phyloP scores from a whole-genome alignment of 2,113 vertebrate species.

The Oreochromis spilurus region DNA sequence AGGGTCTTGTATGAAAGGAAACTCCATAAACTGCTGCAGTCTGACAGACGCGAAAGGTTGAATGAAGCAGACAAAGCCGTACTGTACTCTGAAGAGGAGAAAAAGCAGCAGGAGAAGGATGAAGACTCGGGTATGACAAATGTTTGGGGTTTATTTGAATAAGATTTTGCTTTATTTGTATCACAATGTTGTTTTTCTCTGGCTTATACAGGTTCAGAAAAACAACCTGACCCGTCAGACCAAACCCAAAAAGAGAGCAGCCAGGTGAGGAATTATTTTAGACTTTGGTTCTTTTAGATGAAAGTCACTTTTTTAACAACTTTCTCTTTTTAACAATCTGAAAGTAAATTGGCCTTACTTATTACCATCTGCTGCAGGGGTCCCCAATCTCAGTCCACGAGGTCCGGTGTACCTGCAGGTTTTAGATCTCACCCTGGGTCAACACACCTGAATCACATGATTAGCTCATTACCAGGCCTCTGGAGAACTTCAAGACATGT shows the following conservation, averaged over 20 bases:
- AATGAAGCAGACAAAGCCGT: constrained; percentile 33
- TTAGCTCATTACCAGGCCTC: no score
- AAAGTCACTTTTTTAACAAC: not conserved
- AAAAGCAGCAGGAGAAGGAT: not conserved
- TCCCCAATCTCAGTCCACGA: no score
- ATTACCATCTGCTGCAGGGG: not conserved
- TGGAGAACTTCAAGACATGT: no score
- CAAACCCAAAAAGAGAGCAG: not conserved
- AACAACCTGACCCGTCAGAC: not conserved
- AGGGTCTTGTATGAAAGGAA: constrained; percentile 79
- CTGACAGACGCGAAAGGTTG: not conserved
- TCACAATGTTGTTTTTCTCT: not conserved
- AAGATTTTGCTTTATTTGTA: not conserved
- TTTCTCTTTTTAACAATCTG: not conserved
- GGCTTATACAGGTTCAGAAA: constrained; percentile 27
- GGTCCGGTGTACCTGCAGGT: no score
- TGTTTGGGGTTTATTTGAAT: not conserved
- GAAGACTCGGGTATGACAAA: constrained; percentile 25
- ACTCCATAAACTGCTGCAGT: constrained; percentile 66
- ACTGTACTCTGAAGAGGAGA: constrained; percentile 60
- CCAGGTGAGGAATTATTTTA: constrained; percentile 47
- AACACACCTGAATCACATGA: no score
- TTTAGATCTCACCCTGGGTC: no score
- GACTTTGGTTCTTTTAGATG: not conserved
- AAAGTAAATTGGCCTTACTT: not conserved